phyloP scores from a whole-genome alignment of 2,888 invertebrate genomes.

The Melanotus villosus region DNA sequence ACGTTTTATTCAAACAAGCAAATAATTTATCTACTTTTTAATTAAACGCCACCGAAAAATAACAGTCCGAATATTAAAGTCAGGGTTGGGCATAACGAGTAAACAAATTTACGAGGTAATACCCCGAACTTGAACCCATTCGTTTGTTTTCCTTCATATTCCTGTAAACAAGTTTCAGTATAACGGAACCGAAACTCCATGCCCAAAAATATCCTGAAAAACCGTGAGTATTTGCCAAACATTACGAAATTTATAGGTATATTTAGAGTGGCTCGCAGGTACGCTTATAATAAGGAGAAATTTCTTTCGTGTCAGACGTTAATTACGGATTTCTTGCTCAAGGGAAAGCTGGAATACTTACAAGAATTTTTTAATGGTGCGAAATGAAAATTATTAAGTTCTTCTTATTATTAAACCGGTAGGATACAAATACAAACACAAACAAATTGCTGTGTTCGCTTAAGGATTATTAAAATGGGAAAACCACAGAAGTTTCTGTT shows the following conservation, averaged over 20 bases:
- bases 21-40: neutral
- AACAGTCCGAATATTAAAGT: neutral
- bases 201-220: neutral
- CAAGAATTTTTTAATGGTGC: no score
- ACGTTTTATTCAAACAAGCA: neutral
- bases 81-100: neutral
- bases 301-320: neutral
- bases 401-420: no score
- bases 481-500: no score
- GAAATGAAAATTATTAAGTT: no score
- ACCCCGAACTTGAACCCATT: neutral
- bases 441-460: no score
- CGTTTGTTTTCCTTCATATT: neutral
- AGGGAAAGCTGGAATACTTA: neutral
- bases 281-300: neutral
- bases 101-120: slow-evolving; percentile 13
- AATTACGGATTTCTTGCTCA: neutral
- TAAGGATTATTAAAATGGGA: no score
- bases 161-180: neutral
- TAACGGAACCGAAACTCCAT: neutral
- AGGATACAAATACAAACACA: no score
- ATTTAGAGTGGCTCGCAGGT: neutral
- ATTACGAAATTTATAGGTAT: neutral
- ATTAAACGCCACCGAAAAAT: neutral
- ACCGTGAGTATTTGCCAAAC: neutral